Base-by-base conservation (phyloP, 2,888 invertebrate genomes). In the Philereme transversata region DNA sequence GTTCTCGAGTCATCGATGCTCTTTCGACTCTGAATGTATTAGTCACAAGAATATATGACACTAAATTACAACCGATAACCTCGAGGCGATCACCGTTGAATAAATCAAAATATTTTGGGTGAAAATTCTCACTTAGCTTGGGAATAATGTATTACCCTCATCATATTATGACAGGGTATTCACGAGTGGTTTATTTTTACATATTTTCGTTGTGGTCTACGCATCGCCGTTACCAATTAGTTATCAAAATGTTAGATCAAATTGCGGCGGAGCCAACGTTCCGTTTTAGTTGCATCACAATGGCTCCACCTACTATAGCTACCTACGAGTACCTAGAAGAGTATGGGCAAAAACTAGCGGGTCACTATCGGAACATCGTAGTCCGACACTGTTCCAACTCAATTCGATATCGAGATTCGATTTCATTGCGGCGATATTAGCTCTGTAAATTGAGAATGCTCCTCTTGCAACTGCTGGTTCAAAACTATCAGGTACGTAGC, bases 181-280 rank as follows among this genome's bases (percentile, higher is more conserved):
- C 51, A 69, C 58, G 61, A 62, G 62, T 68, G 65, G 67, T 63
- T 74, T 5, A 72, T 79, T 76, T 45, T 79, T 73, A 73, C 33
- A 35, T 74, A 70, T 76, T 83, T 83, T 81, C 79, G 76, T 77
- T 61, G 64, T 70, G 68, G 76, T 79, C 74, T 82, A 83, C 77
- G 75, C 74, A 70, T 79, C 67, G 76, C 82, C 83, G 81, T 84
- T 81, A 83, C 80, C 83, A 83, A 87, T 88, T 88, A 86, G 81
- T 79, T 86, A 86, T 85, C 82, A 70, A 62, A 67, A 71, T 78
- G 75, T 79, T 76, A 78, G 81, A 87, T 88, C 86, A 82, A 85
- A 86, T 86, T 79, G 74, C 76, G 75, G 76, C 73, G 74, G 70
- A 64, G 62, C 44, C 48, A 22, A 22, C 22, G 72, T 68, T 74